A percentile compares a stretch with the other conserved stretches of the same genome.
Conservation (phyloP, 2,888 invertebrate species). For the Byasa hedistus region DNA sequence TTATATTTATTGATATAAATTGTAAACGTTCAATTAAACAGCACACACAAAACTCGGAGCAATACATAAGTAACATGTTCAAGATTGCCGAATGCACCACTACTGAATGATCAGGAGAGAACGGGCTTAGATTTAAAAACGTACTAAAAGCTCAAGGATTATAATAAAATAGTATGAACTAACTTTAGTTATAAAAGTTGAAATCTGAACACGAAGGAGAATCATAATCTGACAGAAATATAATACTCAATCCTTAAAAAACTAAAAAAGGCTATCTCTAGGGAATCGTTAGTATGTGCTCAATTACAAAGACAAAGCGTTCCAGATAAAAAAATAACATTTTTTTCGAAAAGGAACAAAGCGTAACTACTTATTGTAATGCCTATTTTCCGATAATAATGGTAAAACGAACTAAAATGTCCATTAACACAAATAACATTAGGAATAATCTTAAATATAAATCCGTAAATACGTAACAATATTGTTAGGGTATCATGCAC, state of each 20-base stretch:
- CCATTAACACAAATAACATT: slow-evolving; percentile 45
- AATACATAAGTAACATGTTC: slow-evolving; percentile 37
- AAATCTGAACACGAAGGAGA: slow-evolving; percentile 52
- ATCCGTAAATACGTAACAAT: slow-evolving; percentile 52
- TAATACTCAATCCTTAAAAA: slow-evolving; percentile 48
- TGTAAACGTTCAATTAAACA: slow-evolving; percentile 5
- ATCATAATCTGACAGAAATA: slow-evolving; percentile 47
- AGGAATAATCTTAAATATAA: slow-evolving; percentile 43
- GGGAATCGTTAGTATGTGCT: slow-evolving; percentile 58
- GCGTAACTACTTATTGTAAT: slow-evolving; percentile 64
- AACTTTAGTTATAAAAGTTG: slow-evolving; percentile 30
- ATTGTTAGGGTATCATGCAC: slow-evolving; percentile 71
- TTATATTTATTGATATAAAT: slow-evolving; percentile 2
- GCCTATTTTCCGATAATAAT: slow-evolving; percentile 47
- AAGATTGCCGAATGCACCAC: slow-evolving; percentile 57
- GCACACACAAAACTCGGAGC: slow-evolving; percentile 36
- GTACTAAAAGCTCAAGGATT: slow-evolving; percentile 25
- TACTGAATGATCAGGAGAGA: slow-evolving; percentile 36
- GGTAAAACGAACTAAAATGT: slow-evolving; percentile 49
- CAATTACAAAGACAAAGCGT: slow-evolving; percentile 67
- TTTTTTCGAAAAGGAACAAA: slow-evolving; percentile 60
- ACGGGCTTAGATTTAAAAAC: slow-evolving; percentile 12
- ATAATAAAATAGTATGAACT: slow-evolving; percentile 24
- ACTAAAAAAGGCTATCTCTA: slow-evolving; percentile 69
- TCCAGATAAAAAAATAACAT: slow-evolving; percentile 49